Percentiles rank a stretch among this genome's conserved stretches.
Evolutionary conservation across 2,797 vertebrate species (phyloP).

Genomic region (Acanthurus lineatus): DNA sequence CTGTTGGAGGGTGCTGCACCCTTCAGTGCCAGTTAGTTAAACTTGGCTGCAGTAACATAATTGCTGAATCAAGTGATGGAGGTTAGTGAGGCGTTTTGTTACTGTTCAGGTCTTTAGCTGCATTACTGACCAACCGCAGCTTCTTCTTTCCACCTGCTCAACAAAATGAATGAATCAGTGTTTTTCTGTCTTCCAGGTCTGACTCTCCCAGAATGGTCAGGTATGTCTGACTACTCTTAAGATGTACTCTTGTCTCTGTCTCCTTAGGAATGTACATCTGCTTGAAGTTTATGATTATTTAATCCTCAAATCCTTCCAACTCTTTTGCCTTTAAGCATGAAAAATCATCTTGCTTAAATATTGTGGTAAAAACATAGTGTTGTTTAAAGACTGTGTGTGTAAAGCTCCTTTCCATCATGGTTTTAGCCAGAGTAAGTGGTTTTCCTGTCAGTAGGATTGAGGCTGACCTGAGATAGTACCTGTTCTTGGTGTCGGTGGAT

Average conservation of each 20-base stretch:
- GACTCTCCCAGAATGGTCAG: constrained; percentile 88
- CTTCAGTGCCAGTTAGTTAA: constrained; percentile 14
- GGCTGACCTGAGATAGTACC: constrained; percentile 14
- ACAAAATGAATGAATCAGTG: constrained; percentile 29
- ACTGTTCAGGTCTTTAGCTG: constrained; percentile 38
- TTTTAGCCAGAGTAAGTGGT: constrained; percentile 2
- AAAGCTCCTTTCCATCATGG: constrained; percentile 14
- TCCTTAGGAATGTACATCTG: neutral
- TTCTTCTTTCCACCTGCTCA: constrained; percentile 27
- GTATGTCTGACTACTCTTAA: constrained; percentile 76
- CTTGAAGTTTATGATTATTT: neutral
- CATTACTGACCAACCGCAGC: constrained; percentile 38
- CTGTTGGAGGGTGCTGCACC: constrained; percentile 10
- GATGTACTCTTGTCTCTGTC: neutral
- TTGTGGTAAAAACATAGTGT: constrained; percentile 1
- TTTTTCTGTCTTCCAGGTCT: constrained; percentile 85
- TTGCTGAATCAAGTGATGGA: constrained; percentile 58
- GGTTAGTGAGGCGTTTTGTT: constrained; percentile 58
- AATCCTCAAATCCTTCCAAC: neutral
- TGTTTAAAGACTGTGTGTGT: constrained; percentile 19
- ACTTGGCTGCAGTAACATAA: constrained; percentile 36
- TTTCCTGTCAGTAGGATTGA: constrained; percentile 21
- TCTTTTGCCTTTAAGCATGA: neutral
- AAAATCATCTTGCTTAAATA: neutral
- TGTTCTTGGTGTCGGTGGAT: constrained; percentile 45